phyloP scores from a whole-genome alignment of 30 jellyfish, hydroid and myxozoan genomes.

The Hydractinia echinata region DNA sequence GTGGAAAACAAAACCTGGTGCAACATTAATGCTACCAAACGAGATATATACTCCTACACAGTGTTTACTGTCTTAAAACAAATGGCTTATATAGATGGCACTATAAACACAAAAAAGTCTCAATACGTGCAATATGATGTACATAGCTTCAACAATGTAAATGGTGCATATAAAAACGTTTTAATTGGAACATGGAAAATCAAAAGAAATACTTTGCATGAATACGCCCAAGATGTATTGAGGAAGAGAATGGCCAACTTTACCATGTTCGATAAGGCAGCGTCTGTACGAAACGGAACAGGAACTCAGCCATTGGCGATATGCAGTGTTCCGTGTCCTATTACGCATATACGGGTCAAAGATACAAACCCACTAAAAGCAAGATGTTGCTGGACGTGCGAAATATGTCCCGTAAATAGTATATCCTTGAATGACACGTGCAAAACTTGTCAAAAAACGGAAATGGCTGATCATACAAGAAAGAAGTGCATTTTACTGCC shows the following conservation, averaged over 20 bases:
- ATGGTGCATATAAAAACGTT: slow-evolving; percentile 10
- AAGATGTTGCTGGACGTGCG: slow-evolving; percentile 88
- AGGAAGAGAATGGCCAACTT: slow-evolving; percentile 22
- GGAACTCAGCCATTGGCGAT: slow-evolving; percentile 30
- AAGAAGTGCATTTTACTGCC: slow-evolving; percentile 43
- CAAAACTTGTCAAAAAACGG: slow-evolving; percentile 39
- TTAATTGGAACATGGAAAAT: slow-evolving; percentile 21
- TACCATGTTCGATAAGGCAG: not conserved
- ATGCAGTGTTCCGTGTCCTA: slow-evolving; percentile 58
- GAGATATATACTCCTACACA: slow-evolving; percentile 8
- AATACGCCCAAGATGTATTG: slow-evolving; percentile 20
- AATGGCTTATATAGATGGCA: slow-evolving; percentile 64
- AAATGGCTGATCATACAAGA: slow-evolving; percentile 33
- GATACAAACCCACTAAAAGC: slow-evolving; percentile 26
- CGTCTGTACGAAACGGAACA: slow-evolving; percentile 26
- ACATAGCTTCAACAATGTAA: not conserved
- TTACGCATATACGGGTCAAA: slow-evolving; percentile 28
- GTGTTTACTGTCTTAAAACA: slow-evolving; percentile 23
- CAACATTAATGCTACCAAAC: slow-evolving; percentile 24
- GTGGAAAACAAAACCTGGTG: slow-evolving; percentile 17
- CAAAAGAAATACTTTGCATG: not conserved
- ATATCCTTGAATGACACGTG: slow-evolving; percentile 48
- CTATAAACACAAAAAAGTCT: slow-evolving; percentile 43
- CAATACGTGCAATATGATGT: slow-evolving; percentile 51
- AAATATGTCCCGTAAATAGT: slow-evolving; percentile 35